Evolutionary conservation across 2,113 vertebrate species (phyloP).

Genomic region (Ramphastos sulfuratus): DNA sequence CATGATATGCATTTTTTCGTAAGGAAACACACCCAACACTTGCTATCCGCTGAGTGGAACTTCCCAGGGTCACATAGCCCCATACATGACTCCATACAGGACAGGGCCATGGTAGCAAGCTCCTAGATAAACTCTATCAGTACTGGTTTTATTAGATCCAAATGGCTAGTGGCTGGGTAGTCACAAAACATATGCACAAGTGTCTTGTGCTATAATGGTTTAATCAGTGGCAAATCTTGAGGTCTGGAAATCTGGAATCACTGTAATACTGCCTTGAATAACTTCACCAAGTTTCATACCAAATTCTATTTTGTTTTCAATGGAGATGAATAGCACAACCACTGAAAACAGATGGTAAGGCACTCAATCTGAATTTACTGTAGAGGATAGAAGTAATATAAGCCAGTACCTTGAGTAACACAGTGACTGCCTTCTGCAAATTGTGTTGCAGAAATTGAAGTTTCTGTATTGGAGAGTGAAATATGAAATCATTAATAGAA

Average conservation of each 20-base stretch:
- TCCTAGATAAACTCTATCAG: not conserved
- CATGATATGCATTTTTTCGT: rapidly evolving
- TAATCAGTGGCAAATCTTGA: not conserved
- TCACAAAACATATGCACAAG: not conserved
- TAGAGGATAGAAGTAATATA: not conserved
- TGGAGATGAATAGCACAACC: not conserved
- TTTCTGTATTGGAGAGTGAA: not conserved
- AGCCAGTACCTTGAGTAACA: conserved; percentile 4
- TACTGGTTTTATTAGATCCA: not conserved
- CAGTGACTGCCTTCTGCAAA: conserved; percentile 24
- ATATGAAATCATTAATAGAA: conserved; percentile 15
- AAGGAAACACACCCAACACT: not conserved
- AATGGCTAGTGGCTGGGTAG: rapidly evolving
- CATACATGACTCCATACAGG: not conserved
- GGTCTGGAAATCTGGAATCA: not conserved
- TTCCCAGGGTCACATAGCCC: not conserved
- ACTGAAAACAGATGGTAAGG: not conserved
- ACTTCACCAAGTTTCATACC: not conserved
- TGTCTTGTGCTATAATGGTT: not conserved
- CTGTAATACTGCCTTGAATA: not conserved
- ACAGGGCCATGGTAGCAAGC: not conserved
- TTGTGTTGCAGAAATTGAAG: not conserved
- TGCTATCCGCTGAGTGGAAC: not conserved
- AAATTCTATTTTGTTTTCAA: conserved; percentile 9
- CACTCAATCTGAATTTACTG: not conserved